Evolutionary conservation across 2,888 invertebrate species (phyloP), one percentile per base, ranked within the genome.

Genomic region (Xylocampa areola): DNA sequence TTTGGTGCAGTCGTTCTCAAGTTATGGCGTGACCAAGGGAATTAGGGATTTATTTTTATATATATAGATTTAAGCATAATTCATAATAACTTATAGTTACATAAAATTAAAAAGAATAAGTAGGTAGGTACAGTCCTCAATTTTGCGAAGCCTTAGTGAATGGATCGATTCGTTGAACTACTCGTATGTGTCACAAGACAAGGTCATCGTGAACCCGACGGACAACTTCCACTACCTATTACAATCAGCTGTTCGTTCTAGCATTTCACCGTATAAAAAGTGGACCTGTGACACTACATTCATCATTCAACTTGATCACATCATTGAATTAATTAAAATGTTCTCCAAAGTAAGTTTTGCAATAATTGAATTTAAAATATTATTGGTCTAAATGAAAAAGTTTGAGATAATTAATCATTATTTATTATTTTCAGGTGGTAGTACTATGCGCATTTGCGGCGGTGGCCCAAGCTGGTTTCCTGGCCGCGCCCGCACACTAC

Each of bases 401-500:
- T n/a, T 80, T 79, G 80, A 75, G 7, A 7, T 1, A 14, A 11
- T 58, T 10, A 51, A 25, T 5, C 2, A 5, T 36, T 13, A 29
- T 36, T 14, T 17, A 21, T 23, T 1, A 19, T 40, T 79, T 70
- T 14, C 72, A 79, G 86, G 40, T 86, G 16, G 67, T 87, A 58
- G 73, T 75, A 41, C 47, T 85, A 37, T 80, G 82, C 71, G 79
- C 79, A 0, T 61, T 81, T 13, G 76, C 77, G 67, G 82, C 82
- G n/a, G 79, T 76, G 54, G 69, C 76, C 50, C 79, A 78, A 57
- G 85, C 84, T 2, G 85, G 83, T 41, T 74, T 84, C 47, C 62
- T 78, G 67, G 78, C 83, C 37, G 80, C 78, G 21, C 76, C 94
- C 14, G 92, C 90, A 36, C 88, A 90, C 76, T 87, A 87, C 78